A percentile compares a stretch with the other conserved stretches of the same genome.
phyloP scores from a whole-genome alignment of 2,888 invertebrate species.

The Reticulitermes lucifugus region DNA sequence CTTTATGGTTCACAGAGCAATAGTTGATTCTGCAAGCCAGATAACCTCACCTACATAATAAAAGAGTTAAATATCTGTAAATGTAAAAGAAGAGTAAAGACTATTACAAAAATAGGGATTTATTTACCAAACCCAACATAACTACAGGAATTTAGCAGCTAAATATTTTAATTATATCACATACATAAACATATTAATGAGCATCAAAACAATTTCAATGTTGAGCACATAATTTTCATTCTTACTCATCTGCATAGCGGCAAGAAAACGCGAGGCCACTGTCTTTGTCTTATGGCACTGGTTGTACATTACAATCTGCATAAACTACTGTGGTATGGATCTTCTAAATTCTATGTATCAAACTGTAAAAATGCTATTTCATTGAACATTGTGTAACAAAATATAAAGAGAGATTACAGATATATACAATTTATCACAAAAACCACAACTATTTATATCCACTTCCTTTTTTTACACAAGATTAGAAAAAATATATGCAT shows the following conservation, averaged over 20 bases:
- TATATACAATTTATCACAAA: neutral
- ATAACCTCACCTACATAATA: too few species aligned
- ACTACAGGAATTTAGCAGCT: constrained; percentile 39
- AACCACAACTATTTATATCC: neutral
- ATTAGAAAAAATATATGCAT: constrained; percentile 25
- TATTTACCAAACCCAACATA: constrained; percentile 48
- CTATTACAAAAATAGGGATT: constrained; percentile 48
- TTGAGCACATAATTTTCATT: constrained; percentile 39
- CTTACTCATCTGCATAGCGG: constrained; percentile 37
- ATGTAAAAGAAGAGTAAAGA: constrained; percentile 23
- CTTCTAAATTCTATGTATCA: constrained; percentile 4
- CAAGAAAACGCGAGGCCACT: constrained; percentile 41
- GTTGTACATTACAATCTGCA: constrained; percentile 13
- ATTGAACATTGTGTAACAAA: neutral
- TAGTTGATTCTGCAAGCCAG: too few species aligned
- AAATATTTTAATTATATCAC: constrained; percentile 34
- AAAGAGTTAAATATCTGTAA: neutral
- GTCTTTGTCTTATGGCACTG: constrained; percentile 30
- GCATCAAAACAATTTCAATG: constrained; percentile 39
- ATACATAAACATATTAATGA: constrained; percentile 31
- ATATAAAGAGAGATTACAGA: neutral
- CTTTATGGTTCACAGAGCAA: too few species aligned
- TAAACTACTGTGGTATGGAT: neutral
- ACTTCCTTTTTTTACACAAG: neutral
- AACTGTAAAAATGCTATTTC: neutral